Conservation (phyloP, 2,113 vertebrate species). For the Calidris pugnax region DNA sequence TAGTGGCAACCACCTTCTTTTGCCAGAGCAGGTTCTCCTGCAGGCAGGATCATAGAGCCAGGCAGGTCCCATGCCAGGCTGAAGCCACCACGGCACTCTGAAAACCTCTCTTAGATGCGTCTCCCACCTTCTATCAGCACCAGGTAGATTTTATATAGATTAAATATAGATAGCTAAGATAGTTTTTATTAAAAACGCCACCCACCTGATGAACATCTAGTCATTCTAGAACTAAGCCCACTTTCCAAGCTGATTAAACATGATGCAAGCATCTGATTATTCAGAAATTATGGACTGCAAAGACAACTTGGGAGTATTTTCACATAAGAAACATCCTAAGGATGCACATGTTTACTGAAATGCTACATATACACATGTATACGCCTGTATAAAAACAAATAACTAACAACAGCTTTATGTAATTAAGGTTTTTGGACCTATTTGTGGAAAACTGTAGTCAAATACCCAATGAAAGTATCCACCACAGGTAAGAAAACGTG, state of each 20-base stretch:
- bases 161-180: neutral
- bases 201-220: neutral
- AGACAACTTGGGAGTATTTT: rapidly evolving
- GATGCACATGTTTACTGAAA: neutral
- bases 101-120: neutral
- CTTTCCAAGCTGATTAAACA: neutral
- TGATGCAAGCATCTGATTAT: neutral
- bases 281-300: neutral
- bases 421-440: neutral
- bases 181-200: neutral
- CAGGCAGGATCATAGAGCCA: neutral
- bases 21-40: neutral
- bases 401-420: neutral
- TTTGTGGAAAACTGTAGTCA: neutral
- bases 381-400: neutral
- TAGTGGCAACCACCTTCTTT: too few species aligned
- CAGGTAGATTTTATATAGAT: neutral
- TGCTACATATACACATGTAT: neutral
- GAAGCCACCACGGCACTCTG: rapidly evolving
- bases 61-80: neutral
- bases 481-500: neutral
- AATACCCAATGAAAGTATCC: neutral
- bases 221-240: neutral
- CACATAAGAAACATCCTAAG: neutral
- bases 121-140: neutral